Evolutionary conservation across 2,888 invertebrate species (phyloP), one percentile per base, ranked within the genome.

Genomic region (Euclidia mi): DNA sequence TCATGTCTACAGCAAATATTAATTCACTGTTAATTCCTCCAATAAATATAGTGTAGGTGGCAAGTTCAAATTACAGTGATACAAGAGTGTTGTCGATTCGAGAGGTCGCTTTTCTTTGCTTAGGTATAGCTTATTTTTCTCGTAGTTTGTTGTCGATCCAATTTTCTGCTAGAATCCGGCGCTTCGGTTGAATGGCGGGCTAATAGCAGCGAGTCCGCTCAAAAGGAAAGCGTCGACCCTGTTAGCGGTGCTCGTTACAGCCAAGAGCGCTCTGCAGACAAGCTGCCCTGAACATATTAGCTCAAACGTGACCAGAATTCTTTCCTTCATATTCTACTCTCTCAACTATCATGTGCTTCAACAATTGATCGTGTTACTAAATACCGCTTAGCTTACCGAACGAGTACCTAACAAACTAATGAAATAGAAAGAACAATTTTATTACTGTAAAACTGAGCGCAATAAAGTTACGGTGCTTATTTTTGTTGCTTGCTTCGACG

Each of bases 301-400:
- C 34, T 32, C 34, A 29, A 32, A 66, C 71, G 63, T 74, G 74
- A 53, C 46, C 31, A 41, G 74, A 56, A 63, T 71, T 37, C n/a
- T 14, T 37, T 4, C 3, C 6, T 7, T 3, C 20, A 25, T 7
- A 37, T 32, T 43, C 18, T n/a, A 3, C 37, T 3, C 31, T 35
- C 18, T 47, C 32, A n/a, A 49, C 37, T 50, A 48, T 53, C 41
- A 59, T 41, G n/a, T 35, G 15, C 35, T 60, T 31, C 14, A 25
- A 44, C 11, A 25, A 61, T 42, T 44, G 28, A 62, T 51, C 35
- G 32, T 32, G n/a, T 56, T 50, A 53, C 14, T 48, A 68, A 55
- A 44, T 41, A 47, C 11, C 11, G 29, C 15, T 45, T 25, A n/a
- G n/a, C n/a, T 31, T 38, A 42, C 14, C 38, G 41, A 59, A n/a